Conservation (phyloP, 2,113 vertebrate species). For the Trichomycterus rosablanca region DNA sequence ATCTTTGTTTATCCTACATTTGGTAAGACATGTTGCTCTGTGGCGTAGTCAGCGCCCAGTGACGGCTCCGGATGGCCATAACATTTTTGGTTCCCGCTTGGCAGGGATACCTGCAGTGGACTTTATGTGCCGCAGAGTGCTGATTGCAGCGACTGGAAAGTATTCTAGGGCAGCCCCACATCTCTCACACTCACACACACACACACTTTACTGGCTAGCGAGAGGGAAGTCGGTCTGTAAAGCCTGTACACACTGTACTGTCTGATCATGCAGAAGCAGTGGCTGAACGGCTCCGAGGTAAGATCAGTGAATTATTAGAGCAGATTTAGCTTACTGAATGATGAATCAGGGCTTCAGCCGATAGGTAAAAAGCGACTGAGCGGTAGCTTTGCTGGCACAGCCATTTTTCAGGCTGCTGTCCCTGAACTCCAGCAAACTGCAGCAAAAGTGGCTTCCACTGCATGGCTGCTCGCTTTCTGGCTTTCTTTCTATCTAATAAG, state of each 20-base stretch:
- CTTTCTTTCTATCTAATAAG: not conserved
- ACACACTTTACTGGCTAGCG: slow-evolving; percentile 37
- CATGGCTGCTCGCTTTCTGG: slow-evolving; percentile 1
- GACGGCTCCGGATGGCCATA: slow-evolving; percentile 20
- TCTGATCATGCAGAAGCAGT: not conserved
- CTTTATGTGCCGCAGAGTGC: slow-evolving; percentile 64
- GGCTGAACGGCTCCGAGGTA: not conserved
- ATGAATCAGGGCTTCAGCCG: slow-evolving; percentile 6
- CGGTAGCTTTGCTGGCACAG: not conserved
- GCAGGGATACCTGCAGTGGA: slow-evolving; percentile 51
- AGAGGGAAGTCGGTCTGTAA: slow-evolving; percentile 29
- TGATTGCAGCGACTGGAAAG: slow-evolving; percentile 65
- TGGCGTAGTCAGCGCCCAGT: not conserved
- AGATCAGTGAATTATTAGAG: not conserved
- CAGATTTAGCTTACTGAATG: slow-evolving; percentile 1
- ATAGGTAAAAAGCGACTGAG: not conserved
- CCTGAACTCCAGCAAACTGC: slow-evolving; percentile 4
- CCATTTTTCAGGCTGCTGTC: no score
- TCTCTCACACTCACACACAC: slow-evolving; percentile 38
- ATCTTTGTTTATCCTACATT: not conserved
- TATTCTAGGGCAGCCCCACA: slow-evolving; percentile 65
- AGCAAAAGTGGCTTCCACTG: slow-evolving; percentile 17
- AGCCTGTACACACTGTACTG: slow-evolving; percentile 25
- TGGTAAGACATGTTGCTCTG: not conserved
- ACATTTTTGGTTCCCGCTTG: slow-evolving; percentile 56